Conservation (phyloP, 2,888 invertebrate species). For the Acanthopleura granulata region DNA sequence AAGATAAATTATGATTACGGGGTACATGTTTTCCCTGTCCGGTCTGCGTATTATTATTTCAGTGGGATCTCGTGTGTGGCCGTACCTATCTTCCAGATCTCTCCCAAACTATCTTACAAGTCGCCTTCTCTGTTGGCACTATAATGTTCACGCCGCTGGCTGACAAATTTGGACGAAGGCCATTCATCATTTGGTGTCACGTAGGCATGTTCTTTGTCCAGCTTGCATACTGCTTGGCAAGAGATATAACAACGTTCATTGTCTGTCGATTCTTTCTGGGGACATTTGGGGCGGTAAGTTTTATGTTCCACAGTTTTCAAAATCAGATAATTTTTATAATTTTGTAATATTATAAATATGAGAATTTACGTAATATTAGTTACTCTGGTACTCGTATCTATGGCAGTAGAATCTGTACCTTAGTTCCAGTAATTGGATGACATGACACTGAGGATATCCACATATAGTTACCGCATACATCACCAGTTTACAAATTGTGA, state of each 20-base stretch:
- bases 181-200: background rate
- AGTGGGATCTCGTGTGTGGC: constrained; percentile 6
- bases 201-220: background rate
- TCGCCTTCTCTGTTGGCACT: background rate
- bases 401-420: too few relatives aligned
- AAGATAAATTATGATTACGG: too few relatives aligned
- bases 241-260: background rate
- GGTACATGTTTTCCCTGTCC: too few relatives aligned
- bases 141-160: background rate
- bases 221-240: background rate
- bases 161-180: background rate
- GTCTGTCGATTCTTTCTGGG: background rate
- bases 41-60: background rate
- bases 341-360: too few relatives aligned
- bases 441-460: too few relatives aligned
- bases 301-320: too few relatives aligned
- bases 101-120: background rate
- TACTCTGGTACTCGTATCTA: too few relatives aligned
- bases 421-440: too few relatives aligned
- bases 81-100: background rate
- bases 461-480: too few relatives aligned
- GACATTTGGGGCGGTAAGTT: background rate
- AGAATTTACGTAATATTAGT: too few relatives aligned
- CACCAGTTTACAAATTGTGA: too few relatives aligned
- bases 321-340: too few relatives aligned